Conservation (phyloP, 92 coral and sea anemone species). For the Virgularia gustaviana region DNA sequence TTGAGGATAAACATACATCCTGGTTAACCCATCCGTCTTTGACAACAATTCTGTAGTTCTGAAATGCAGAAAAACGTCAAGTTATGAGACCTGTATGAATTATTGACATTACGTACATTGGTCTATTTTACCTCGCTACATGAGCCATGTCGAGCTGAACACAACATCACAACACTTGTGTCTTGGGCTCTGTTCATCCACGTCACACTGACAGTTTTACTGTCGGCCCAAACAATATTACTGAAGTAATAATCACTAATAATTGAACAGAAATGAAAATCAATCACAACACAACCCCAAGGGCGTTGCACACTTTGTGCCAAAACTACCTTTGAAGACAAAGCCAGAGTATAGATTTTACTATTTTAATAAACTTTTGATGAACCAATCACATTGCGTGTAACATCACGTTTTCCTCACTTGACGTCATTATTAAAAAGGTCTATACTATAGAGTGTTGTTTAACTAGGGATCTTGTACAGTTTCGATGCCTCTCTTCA, state of each 20-base stretch:
- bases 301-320: no score
- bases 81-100: no score
- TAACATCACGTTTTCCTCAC: no score
- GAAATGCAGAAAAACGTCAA: neutral
- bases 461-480: no score
- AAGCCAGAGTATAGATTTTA: no score
- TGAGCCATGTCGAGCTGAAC: constrained; percentile 18
- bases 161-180: constrained; percentile 47
- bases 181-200: constrained; percentile 86
- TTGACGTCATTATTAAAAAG: no score
- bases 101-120: constrained; percentile 25
- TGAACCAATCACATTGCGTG: no score
- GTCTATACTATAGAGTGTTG: no score
- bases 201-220: constrained; percentile 48
- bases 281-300: no score
- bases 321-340: no score
- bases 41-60: constrained; percentile 59
- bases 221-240: constrained; percentile 76
- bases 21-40: constrained; percentile 81
- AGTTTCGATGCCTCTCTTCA: no score
- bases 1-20: constrained; percentile 58
- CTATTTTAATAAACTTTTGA: no score
- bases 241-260: constrained; percentile 80
- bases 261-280: neutral
- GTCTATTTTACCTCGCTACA: constrained; percentile 58